phyloP scores from a whole-genome alignment of 2,797 vertebrate genomes.

The Ctenopoma kingsleyae region DNA sequence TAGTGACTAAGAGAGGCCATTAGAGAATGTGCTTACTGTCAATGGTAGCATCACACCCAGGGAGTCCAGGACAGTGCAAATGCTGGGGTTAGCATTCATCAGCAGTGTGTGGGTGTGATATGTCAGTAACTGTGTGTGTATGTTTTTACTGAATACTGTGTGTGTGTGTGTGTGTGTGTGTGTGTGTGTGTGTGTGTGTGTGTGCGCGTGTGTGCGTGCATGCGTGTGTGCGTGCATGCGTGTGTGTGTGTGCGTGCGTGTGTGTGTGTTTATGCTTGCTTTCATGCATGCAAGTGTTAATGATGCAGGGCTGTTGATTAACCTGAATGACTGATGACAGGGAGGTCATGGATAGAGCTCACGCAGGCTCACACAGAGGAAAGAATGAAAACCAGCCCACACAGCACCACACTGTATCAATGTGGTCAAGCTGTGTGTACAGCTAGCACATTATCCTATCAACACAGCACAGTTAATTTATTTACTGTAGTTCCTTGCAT shows the following conservation, averaged over 20 bases:
- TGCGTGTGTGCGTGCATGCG: too few species aligned
- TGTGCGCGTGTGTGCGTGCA: too few species aligned
- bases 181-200: background rate
- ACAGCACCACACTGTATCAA: constrained; percentile 40
- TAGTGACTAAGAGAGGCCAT: constrained; percentile 63
- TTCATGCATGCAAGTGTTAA: constrained; percentile 44
- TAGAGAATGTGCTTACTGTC: constrained; percentile 58
- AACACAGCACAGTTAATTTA: constrained; percentile 15
- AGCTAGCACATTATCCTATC: constrained; percentile 9
- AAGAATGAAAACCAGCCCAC: constrained; percentile 16
- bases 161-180: background rate
- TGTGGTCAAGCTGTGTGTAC: constrained; percentile 19
- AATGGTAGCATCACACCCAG: constrained; percentile 30
- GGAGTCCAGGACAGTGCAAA: constrained; percentile 50
- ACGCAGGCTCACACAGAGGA: constrained; percentile 38
- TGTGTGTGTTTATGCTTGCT: background rate
- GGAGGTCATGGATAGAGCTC: constrained; percentile 62
- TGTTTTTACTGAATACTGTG: background rate
- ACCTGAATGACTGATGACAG: constrained; percentile 82
- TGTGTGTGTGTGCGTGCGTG: background rate
- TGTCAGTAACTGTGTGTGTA: background rate
- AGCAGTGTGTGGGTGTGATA: background rate
- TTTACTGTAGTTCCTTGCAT: constrained; percentile 1
- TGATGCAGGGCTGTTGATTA: constrained; percentile 77
- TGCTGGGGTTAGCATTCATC: constrained; percentile 50